Evolutionary conservation across 2,113 vertebrate species (phyloP), one percentile per base, ranked within the genome.

Genomic region (Pituophis catenifer): DNA sequence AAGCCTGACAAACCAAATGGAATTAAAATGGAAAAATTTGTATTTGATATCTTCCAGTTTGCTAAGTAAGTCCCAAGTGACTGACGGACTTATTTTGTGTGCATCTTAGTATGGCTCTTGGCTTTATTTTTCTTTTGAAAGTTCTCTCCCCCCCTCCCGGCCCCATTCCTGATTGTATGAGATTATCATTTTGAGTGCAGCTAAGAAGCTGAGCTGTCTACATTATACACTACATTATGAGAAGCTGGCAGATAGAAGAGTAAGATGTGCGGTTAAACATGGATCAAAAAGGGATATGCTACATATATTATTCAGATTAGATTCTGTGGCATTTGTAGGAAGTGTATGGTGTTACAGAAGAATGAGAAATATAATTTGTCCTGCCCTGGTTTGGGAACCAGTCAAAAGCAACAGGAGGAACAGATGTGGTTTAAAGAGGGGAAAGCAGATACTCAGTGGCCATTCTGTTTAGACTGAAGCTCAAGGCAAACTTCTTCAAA

Each of bases 11-110:
- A 99, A 95, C 99, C 99, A 59, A 99, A 99, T 0, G 99, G 99
- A 70, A 99, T 99, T 95, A 99, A 99, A 97, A 99, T 99, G 99
- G 99, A 99, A 95, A 99, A 99, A 94, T 99, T 99, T 2, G 99
- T 99, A 94, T 99, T 99, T 2, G 99, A 99, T 97, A 99, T 99
- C 97, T 99, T 99, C 97, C 99, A 99, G 97, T 99, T 99, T 96
- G 98, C 99, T 94, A 99, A 99, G 99, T 99, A 98, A 92, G 99
- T 97, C 87, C 88, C 92, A 86, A 93, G 38, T 53, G 65, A 70
- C 19, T 50, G 12, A 53, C 38, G 1, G n/a, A 23, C 3, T 52
- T 89, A 8, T 59, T 15, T 5, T 24, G 3, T 58, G 7, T 90
- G 26, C 15, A 52, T 52, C 33, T 53, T 48, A 24, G 24, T 92